Evolutionary conservation across 2,888 invertebrate species (phyloP).

Genomic region (Oegoconia quadripuncta): DNA sequence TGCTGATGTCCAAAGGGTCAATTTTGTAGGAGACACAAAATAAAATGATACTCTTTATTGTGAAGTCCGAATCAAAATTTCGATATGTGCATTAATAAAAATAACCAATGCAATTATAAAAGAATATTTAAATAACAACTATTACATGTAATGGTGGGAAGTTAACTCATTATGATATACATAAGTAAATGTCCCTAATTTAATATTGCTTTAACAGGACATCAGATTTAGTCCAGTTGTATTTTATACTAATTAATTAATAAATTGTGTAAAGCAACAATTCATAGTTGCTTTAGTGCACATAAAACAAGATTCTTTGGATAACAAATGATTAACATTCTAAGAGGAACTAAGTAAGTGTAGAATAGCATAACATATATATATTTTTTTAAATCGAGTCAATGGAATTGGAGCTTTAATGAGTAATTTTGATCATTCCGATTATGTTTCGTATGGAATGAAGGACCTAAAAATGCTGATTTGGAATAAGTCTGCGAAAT

Average conservation of each 20-base stretch:
- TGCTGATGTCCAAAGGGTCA: too few relatives aligned
- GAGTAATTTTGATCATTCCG: constrained; percentile 31
- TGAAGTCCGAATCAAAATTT: too few relatives aligned
- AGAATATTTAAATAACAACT: constrained; percentile 71
- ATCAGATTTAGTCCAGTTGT: constrained; percentile 43
- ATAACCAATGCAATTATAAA: too few relatives aligned
- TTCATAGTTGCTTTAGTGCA: constrained; percentile 62
- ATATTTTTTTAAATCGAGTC: constrained; percentile 24
- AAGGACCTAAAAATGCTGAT: constrained; percentile 64
- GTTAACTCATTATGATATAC: constrained; percentile 43
- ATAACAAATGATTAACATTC: constrained; percentile 73
- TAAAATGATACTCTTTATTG: too few relatives aligned
- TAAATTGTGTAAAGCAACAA: constrained; percentile 57
- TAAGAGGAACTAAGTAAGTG: constrained; percentile 77
- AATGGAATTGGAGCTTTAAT: constrained; percentile 33
- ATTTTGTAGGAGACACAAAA: too few relatives aligned
- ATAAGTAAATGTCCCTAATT: constrained; percentile 59
- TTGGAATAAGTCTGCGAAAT: constrained; percentile 60
- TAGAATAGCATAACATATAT: constrained; percentile 49
- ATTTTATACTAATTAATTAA: constrained; percentile 55
- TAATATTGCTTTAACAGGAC: constrained; percentile 69
- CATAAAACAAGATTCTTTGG: constrained; percentile 69
- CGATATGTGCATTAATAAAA: too few relatives aligned
- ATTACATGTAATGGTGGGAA: constrained; percentile 72
- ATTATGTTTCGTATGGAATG: constrained; percentile 35